Evolutionary conservation across 2,888 invertebrate genomes (phyloP).

Genomic region (Metacarcinus magister): DNA sequence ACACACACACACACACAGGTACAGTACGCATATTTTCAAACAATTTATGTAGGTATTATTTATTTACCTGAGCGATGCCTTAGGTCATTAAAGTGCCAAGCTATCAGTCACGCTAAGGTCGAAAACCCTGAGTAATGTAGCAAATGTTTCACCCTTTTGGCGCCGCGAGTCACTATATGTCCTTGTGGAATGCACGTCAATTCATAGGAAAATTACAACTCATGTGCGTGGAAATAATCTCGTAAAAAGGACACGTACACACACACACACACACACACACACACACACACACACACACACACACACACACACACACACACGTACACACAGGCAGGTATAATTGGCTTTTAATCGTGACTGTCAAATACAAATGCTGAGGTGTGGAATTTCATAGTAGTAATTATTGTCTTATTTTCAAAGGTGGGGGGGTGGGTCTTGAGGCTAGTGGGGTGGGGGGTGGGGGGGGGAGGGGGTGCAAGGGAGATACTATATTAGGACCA

Average conservation of each 20-base stretch:
- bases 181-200: background rate
- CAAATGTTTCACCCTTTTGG: background rate
- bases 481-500: too few relatives aligned
- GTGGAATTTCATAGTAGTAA: constrained; percentile 1
- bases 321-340: background rate
- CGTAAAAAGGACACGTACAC: constrained; percentile 12
- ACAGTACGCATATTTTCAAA: constrained; percentile 14
- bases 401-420: background rate
- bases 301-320: constrained; percentile 2
- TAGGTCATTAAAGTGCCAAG: background rate
- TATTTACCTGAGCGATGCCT: background rate
- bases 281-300: background rate
- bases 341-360: background rate
- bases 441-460: background rate
- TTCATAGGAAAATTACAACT: background rate
- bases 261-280: constrained; percentile 30
- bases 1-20: background rate
- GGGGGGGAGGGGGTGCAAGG: too few relatives aligned
- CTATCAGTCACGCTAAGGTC: background rate
- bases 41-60: constrained; percentile 54
- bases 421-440: too few relatives aligned
- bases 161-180: background rate
- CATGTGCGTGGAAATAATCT: constrained; percentile 6
- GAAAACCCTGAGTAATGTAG: background rate
- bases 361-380: background rate